These are phyloP conservation scores for Australoheros facetus DNA, from an alignment of 2,797 vertebrate genomes.

Conservation along the genomic window DNA sequence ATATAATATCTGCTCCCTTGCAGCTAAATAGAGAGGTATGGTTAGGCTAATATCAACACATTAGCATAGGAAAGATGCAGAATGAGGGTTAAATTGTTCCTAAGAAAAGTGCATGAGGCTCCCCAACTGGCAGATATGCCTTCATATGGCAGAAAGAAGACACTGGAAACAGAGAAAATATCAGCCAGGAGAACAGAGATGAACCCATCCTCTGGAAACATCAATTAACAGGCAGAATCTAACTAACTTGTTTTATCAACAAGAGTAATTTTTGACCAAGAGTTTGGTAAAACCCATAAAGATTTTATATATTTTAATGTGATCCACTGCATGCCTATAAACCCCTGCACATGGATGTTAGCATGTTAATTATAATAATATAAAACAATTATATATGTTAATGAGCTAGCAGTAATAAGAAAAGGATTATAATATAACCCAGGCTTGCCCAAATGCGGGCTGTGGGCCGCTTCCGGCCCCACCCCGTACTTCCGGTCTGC, in stretches of 20 bases:
- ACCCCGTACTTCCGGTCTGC: no score
- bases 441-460: no score
- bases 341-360: neutral
- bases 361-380: neutral
- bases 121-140: neutral
- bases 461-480: no score
- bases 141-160: neutral
- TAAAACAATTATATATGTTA: neutral
- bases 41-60: neutral
- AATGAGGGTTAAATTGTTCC: neutral
- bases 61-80: neutral
- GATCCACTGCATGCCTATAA: neutral
- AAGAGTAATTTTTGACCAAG: neutral
- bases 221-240: neutral
- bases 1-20: neutral
- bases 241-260: neutral
- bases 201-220: neutral
- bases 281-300: neutral
- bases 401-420: neutral
- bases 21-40: neutral
- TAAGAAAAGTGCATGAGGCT: neutral
- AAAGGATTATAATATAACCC: neutral
- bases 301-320: neutral
- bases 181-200: neutral
- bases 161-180: neutral